phyloP scores from a whole-genome alignment of 2,888 invertebrate species.

The Machimus rusticus region DNA sequence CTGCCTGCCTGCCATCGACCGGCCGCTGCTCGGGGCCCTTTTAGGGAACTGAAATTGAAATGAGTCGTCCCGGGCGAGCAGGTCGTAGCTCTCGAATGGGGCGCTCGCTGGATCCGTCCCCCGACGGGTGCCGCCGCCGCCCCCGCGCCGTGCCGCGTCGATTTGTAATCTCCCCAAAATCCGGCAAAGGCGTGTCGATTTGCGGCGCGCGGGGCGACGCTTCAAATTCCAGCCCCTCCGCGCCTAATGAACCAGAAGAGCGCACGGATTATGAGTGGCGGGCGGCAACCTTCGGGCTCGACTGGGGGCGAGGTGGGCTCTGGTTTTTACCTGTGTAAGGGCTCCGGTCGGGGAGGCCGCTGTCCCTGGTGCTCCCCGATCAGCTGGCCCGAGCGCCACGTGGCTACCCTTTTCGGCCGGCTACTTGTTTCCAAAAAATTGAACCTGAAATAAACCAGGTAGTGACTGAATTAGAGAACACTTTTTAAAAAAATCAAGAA shows the following conservation, averaged over 20 bases:
- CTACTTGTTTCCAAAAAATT: neutral
- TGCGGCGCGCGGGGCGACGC: neutral
- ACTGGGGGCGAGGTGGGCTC: neutral
- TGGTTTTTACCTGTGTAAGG: neutral
- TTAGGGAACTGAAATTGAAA: neutral
- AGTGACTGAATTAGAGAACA: neutral
- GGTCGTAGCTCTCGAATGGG: neutral
- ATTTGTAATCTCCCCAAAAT: neutral
- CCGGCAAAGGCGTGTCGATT: slow-evolving; percentile 2
- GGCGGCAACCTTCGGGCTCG: neutral
- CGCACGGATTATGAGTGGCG: neutral
- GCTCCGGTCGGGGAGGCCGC: neutral
- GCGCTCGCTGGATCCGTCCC: neutral
- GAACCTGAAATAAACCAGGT: neutral
- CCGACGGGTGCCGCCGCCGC: neutral
- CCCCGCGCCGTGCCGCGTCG: neutral
- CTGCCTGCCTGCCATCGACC: neutral
- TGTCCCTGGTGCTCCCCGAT: neutral
- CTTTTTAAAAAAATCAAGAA: too few relatives aligned
- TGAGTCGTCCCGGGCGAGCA: neutral
- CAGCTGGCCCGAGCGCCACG: neutral
- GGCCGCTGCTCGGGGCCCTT: neutral
- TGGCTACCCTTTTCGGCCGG: neutral
- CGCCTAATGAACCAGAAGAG: slow-evolving; percentile 13
- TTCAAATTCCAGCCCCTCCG: neutral